Evolutionary conservation across 2,113 vertebrate species (phyloP).

Genomic region (Apteryx owenii): DNA sequence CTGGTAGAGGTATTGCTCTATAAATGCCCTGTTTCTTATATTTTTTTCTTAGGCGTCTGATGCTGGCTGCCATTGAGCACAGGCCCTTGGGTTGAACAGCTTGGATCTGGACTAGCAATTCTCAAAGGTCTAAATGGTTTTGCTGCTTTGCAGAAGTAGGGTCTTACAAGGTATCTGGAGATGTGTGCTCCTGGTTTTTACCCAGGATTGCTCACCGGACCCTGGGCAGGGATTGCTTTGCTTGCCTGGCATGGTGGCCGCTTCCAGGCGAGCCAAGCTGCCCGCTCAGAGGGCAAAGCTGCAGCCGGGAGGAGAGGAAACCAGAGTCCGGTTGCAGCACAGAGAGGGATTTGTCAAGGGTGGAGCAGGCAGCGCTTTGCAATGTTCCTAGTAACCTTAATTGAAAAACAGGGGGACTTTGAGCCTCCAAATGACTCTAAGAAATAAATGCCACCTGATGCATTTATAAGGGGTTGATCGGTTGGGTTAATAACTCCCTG

Average conservation of each 20-base stretch:
- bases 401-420: background rate
- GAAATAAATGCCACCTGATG: background rate
- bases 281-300: no score
- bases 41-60: background rate
- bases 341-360: background rate
- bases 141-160: no score
- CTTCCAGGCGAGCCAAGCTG: background rate
- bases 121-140: no score
- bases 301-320: background rate
- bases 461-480: background rate
- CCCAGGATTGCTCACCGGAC: background rate
- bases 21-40: no score
- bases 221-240: background rate
- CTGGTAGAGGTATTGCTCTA: no score
- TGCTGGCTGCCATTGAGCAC: background rate
- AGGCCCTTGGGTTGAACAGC: no score
- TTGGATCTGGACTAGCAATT: no score
- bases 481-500: background rate
- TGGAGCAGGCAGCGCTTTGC: background rate
- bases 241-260: background rate
- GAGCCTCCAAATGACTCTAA: fast-evolving
- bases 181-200: background rate
- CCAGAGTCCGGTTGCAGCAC: background rate
- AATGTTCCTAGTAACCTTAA: background rate
- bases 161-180: no score